Base-by-base conservation (phyloP, 64 coral and sea anemone species). In the Pachyseris speciosa region DNA sequence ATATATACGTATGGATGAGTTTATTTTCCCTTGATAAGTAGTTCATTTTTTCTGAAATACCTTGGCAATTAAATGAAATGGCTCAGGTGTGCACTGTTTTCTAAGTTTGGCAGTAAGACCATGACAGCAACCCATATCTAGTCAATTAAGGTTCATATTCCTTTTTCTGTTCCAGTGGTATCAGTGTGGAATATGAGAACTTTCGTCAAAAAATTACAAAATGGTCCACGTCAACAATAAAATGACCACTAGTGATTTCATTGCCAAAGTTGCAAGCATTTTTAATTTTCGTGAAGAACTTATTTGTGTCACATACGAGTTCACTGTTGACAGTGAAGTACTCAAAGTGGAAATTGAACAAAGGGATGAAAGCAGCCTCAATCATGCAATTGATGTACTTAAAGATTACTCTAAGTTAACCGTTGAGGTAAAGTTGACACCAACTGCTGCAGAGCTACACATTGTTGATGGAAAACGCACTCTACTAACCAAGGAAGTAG, bases 281-380 rank as follows among this genome's bases (percentile, higher is more conserved):
- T 75, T 92, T 64, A 50, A 66, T 34, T 26, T 63, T 36, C 27
- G 40, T 10, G 16, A 73, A 77, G 74, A 81, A 12, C 38, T 85
- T 7, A 86, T 92, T 74, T 92, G 80, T 69, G 61, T 92, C 3
- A 75, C 90, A 72, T 92, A 86, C 26, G 41, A 85, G 68, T 86
- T 92, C 25, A 20, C 61, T 16, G 37, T 7, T 41, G 49, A 40
- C 25, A 69, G 49, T 65, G 90, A 86, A 44, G 57, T 29, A 26
- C 22, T 92, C 16, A 75, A 17, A 9, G 80, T 85, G 3, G 67
- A 86, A 69, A 92, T 92, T 45, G 90, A 92, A 27, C 68, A 86
- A 38, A 36, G 64, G 2, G 90, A 85, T 76, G 16, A 60, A 24
- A 86, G 33, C 10, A 86, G 90, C 60, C 63, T 92, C 10, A 37